Conservation (phyloP, 92 coral and sea anemone species). For the Phenganax stokvisi region DNA sequence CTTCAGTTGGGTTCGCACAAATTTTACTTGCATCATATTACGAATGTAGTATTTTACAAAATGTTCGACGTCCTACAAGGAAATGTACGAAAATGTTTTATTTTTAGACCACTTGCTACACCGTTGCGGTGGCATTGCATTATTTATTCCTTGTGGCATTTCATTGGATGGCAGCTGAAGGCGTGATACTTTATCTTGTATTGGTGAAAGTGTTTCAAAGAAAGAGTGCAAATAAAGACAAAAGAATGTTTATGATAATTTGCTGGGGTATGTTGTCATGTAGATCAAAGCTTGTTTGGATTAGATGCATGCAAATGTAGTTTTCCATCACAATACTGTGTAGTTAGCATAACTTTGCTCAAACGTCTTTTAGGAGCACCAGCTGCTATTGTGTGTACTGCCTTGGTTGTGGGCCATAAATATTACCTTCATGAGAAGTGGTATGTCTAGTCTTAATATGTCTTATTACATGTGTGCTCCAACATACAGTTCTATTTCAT, state of each 20-base stretch:
- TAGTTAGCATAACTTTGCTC: not conserved
- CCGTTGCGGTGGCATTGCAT: slow-evolving; percentile 73
- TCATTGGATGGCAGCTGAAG: slow-evolving; percentile 96
- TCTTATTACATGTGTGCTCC: not conserved
- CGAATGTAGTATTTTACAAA: too few species aligned
- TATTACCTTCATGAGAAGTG: slow-evolving; percentile 34
- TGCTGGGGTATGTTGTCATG: slow-evolving; percentile 77
- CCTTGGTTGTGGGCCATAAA: slow-evolving; percentile 32
- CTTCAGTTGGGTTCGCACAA: too few species aligned
- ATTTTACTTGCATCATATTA: too few species aligned
- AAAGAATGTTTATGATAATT: slow-evolving; percentile 61
- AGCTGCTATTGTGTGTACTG: slow-evolving; percentile 36
- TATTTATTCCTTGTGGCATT: slow-evolving; percentile 84
- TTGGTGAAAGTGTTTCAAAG: slow-evolving; percentile 87
- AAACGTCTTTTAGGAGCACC: slow-evolving; percentile 15
- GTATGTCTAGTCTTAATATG: slow-evolving; percentile 1
- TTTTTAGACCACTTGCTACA: slow-evolving; percentile 64
- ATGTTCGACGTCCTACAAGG: too few species aligned
- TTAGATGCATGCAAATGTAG: too few species aligned
- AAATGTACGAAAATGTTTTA: not conserved
- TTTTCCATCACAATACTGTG: too few species aligned
- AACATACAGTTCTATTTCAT: not conserved
- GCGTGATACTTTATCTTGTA: slow-evolving; percentile 84
- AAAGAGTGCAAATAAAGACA: slow-evolving; percentile 69
- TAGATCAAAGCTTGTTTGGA: not conserved